Conservation (phyloP, 2,113 vertebrate genomes). For the human region GRCh38 chr12:55033001-55033500, state of each 20-base stretch:
- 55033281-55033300: background rate
- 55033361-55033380: background rate
- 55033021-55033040: background rate
- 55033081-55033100: constrained; percentile 16
- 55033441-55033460: background rate
- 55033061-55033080: background rate
- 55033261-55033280: background rate
- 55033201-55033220: background rate
- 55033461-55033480: background rate
- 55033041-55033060: background rate
- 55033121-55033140: background rate
- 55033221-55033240: background rate
- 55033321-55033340: background rate
- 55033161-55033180: background rate
- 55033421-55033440: background rate
- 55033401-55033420: background rate
- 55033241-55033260: background rate
- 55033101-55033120: background rate
- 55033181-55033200: background rate
- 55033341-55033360: background rate
- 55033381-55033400: background rate
- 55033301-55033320: background rate
- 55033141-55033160: background rate
- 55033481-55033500: background rate
- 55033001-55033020: background rate